Evolutionary conservation across 2,113 vertebrate genomes (phyloP).

Genomic region (Bubo bubo): DNA sequence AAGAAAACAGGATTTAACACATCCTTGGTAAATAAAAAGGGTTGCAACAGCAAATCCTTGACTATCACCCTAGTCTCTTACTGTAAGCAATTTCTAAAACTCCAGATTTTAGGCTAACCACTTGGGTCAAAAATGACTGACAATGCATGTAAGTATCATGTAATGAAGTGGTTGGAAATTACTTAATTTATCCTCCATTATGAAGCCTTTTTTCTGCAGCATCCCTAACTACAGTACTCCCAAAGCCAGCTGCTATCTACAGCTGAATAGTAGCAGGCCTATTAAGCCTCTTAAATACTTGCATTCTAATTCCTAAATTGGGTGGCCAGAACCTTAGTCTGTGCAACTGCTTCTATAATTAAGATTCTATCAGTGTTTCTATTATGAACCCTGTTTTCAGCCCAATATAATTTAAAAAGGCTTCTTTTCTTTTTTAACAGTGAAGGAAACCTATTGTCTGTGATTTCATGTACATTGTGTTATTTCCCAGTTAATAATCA

Average conservation of each 20-base stretch:
- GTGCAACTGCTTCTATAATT: slow-evolving; percentile 54
- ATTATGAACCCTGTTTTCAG: slow-evolving; percentile 21
- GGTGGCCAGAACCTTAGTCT: slow-evolving; percentile 6
- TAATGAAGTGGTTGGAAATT: slow-evolving; percentile 50
- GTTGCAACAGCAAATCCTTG: not conserved
- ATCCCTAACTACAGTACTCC: not conserved
- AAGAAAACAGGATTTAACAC: not conserved
- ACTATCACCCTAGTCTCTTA: not conserved
- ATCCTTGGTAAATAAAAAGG: not conserved
- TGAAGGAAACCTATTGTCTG: not conserved
- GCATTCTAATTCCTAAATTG: slow-evolving; percentile 58
- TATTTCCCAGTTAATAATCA: slow-evolving; percentile 3
- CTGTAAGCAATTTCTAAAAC: not conserved
- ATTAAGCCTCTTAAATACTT: slow-evolving; percentile 59
- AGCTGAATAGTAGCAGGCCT: slow-evolving; percentile 36
- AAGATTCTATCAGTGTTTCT: slow-evolving; percentile 39
- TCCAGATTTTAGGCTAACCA: not conserved
- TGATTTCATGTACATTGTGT: not conserved
- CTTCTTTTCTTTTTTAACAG: not conserved
- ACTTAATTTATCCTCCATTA: slow-evolving; percentile 53
- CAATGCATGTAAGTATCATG: not conserved
- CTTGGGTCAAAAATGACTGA: not conserved
- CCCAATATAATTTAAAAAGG: not conserved
- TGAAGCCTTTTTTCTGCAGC: not conserved
- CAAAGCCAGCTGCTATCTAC: slow-evolving; percentile 58